Base-by-base conservation (phyloP, 2,888 invertebrate genomes). In the Spicauda simplicius region DNA sequence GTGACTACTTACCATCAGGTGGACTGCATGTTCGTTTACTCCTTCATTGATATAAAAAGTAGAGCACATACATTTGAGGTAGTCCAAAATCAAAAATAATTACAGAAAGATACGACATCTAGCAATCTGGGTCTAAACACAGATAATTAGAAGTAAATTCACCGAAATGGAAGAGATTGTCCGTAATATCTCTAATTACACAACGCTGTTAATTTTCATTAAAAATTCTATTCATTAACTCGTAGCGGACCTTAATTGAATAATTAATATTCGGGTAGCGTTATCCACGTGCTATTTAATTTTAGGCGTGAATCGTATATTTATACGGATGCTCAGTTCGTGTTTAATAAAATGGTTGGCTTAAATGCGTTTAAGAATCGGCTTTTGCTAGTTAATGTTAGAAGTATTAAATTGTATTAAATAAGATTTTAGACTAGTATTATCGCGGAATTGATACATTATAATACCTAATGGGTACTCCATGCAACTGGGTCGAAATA, bases 251-350 rank as follows among this genome's bases (percentile, higher is more conserved):
- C 50, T 11, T 30, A 50, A 59, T 50, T 50, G 11, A 50, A 19
- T 61, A 61, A 61, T 61, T 61, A 61, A 52, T 59, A 59, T 59
- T 59, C 50, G 16, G 50, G 50, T 30, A 59, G 30, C 58, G 58
- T 25, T 6, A 18, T 18, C 50, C 30, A 50, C 50, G 50, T 30
- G 50, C 30, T 50, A 59, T 59, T 59, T 50, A 59, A 59, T 59
- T 30, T 50, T n/a, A 20, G 30, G 59, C 50, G 59, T 48, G 50
- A 59, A 59, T 30, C 18, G 16, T 48, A 12, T 59, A 45, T 59
- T 59, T 59, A 16, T 45, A 45, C 45, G 14, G 45, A 37, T 59
- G 12, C 58, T 0, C 18, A 25, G 50, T 30, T n/a, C 12, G 18
- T 3, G 45, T 4, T 50, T 20, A 45, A 45, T 14, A 59, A 59